These are phyloP conservation scores for Lottia gigantea DNA, from an alignment of 2,888 invertebrate genomes.

Conservation along the genomic window DNA sequence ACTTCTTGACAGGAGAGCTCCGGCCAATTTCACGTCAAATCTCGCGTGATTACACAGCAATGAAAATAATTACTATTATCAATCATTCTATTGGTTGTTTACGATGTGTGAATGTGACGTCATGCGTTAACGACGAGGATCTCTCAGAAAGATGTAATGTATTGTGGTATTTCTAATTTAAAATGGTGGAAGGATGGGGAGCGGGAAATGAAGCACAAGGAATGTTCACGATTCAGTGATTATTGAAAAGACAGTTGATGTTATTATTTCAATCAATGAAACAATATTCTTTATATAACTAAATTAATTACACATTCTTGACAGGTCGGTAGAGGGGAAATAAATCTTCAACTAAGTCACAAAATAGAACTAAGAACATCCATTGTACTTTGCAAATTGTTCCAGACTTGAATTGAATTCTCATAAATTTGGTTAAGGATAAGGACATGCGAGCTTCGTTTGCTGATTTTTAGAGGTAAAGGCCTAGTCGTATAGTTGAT, in stretches of 20 bases:
- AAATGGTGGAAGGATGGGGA: not conserved
- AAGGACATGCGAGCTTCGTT: no score
- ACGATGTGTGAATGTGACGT: not conserved
- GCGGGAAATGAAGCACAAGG: not conserved
- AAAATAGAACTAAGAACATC: no score
- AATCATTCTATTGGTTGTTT: constrained; percentile 3
- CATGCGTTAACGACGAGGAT: not conserved
- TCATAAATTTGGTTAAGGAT: no score
- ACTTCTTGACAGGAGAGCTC: constrained; percentile 8
- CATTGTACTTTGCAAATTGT: no score
- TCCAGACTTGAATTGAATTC: no score
- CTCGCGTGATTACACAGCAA: constrained; percentile 8
- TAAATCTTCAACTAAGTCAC: no score
- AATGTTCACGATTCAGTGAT: not conserved
- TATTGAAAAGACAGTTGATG: not conserved
- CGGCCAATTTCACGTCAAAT: constrained; percentile 10
- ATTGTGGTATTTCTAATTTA: not conserved
- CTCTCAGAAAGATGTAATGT: not conserved
- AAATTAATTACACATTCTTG: no score
- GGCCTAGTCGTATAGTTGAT: no score
- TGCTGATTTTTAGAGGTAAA: no score
- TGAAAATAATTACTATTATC: constrained; percentile 9
- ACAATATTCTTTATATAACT: not conserved
- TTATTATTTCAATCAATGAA: not conserved
- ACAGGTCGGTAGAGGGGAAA: no score